Conservation (phyloP, 1,140 invertebrate genomes). For the Neuroterus valhalla region DNA sequence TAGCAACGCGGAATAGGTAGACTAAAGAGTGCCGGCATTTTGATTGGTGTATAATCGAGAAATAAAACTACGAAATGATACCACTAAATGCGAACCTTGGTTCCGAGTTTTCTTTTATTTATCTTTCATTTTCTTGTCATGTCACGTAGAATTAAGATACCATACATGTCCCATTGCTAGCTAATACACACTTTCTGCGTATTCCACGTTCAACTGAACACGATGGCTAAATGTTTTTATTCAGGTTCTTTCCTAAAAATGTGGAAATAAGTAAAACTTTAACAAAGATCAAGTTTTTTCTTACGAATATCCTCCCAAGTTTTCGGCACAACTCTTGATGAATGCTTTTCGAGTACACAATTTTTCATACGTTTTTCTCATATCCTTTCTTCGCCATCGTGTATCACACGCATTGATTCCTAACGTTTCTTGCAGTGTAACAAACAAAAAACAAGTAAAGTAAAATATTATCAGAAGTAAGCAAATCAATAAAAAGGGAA, state of each 20-base stretch:
- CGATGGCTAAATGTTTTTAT: neutral
- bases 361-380: neutral
- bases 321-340: too few species aligned
- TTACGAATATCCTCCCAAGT: too few species aligned
- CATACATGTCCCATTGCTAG: constrained; percentile 36
- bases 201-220: neutral
- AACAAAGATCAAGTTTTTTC: too few species aligned
- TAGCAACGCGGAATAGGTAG: constrained; percentile 26
- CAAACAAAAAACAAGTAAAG: constrained; percentile 64
- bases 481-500: constrained; percentile 61
- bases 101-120: constrained; percentile 38
- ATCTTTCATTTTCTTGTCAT: constrained; percentile 36
- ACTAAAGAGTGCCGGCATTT: constrained; percentile 36
- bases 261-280: too few species aligned
- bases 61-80: constrained; percentile 61
- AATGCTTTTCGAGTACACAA: neutral
- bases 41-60: constrained; percentile 59
- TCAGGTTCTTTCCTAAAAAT: too few species aligned
- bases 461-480: constrained; percentile 63
- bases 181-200: constrained; percentile 15
- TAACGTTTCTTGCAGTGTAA: constrained; percentile 71
- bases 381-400: neutral
- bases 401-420: constrained; percentile 46
- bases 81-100: constrained; percentile 37
- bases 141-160: constrained; percentile 66